Percentiles rank a stretch among this genome's conserved stretches.
Conservation (phyloP, 2,797 vertebrate genomes). For the Peromyscus nudipes region DNA sequence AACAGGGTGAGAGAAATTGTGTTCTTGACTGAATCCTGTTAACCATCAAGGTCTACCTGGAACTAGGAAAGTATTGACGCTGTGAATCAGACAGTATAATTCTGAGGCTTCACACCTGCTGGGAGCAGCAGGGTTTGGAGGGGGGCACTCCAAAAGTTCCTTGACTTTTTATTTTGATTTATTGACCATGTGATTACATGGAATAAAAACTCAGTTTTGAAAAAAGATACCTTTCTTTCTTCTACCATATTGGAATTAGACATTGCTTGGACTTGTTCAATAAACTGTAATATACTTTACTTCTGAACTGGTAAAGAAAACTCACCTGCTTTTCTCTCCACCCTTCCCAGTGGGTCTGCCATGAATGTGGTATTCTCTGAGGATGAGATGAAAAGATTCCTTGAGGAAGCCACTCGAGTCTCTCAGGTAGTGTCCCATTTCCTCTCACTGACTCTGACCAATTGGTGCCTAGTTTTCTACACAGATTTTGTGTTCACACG, state of each 20-base stretch:
- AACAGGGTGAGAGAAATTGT: not conserved
- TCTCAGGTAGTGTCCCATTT: conserved; percentile 92
- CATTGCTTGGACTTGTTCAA: not conserved
- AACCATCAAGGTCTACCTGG: not conserved
- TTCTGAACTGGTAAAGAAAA: not conserved
- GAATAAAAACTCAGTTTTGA: not conserved
- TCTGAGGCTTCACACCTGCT: not conserved
- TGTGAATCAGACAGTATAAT: not conserved
- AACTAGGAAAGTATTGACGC: not conserved
- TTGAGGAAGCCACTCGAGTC: conserved; percentile 96
- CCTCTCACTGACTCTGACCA: not conserved
- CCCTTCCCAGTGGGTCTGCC: conserved; percentile 92
- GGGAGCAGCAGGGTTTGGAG: not conserved
- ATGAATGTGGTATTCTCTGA: conserved; percentile 96
- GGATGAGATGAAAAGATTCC: conserved; percentile 97
- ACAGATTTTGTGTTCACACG: not conserved
- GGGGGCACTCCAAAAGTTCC: not conserved
- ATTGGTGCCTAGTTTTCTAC: not conserved
- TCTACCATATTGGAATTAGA: not conserved
- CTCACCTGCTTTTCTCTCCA: conserved; percentile 40
- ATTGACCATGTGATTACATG: not conserved
- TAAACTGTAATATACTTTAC: not conserved
- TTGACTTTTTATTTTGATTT: conserved; percentile 29
- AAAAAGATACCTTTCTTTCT: not conserved
- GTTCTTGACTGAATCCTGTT: not conserved